phyloP scores from a whole-genome alignment of 1,140 invertebrate genomes.

The Drosophila baimaii region DNA sequence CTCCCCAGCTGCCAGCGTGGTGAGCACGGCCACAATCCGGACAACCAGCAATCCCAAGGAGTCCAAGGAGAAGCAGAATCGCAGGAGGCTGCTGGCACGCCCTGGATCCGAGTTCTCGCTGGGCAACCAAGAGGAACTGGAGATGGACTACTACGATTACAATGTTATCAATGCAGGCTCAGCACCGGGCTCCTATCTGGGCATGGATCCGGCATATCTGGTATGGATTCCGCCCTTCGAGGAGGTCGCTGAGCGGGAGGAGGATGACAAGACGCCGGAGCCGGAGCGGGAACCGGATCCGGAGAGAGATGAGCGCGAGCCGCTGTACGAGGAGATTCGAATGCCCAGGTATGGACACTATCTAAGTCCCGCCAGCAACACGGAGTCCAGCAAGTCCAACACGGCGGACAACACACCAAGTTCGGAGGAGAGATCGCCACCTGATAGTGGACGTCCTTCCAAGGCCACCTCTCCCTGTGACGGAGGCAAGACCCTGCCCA shows the following conservation, averaged over 20 bases:
- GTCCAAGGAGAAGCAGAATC: slow-evolving; percentile 90
- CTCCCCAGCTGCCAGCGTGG: slow-evolving; percentile 87
- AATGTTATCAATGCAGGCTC: slow-evolving; percentile 91
- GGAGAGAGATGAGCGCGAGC: slow-evolving; percentile 77
- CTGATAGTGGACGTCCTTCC: slow-evolving; percentile 60
- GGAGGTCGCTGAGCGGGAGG: slow-evolving; percentile 84
- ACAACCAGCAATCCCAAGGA: slow-evolving; percentile 89
- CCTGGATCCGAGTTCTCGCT: slow-evolving; percentile 90
- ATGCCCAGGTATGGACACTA: slow-evolving; percentile 85
- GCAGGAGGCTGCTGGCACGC: slow-evolving; percentile 87
- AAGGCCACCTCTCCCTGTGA: slow-evolving; percentile 73
- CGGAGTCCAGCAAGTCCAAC: slow-evolving; percentile 83
- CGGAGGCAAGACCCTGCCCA: slow-evolving; percentile 30
- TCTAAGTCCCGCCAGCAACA: slow-evolving; percentile 86
- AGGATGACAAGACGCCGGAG: slow-evolving; percentile 76
- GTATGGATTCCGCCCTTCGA: slow-evolving; percentile 93
- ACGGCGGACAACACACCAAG: slow-evolving; percentile 76
- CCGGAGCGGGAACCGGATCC: slow-evolving; percentile 62
- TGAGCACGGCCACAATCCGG: slow-evolving; percentile 87
- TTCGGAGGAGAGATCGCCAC: slow-evolving; percentile 64
- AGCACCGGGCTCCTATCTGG: slow-evolving; percentile 92
- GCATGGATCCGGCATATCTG: slow-evolving; percentile 94
- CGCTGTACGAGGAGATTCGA: slow-evolving; percentile 84
- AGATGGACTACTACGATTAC: slow-evolving; percentile 95
- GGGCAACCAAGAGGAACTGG: slow-evolving; percentile 88